Evolutionary conservation across 30 jellyfish, hydroid and myxozoan species (phyloP), one percentile per base, ranked within the genome.

Genomic region (Morbakka virulenta): DNA sequence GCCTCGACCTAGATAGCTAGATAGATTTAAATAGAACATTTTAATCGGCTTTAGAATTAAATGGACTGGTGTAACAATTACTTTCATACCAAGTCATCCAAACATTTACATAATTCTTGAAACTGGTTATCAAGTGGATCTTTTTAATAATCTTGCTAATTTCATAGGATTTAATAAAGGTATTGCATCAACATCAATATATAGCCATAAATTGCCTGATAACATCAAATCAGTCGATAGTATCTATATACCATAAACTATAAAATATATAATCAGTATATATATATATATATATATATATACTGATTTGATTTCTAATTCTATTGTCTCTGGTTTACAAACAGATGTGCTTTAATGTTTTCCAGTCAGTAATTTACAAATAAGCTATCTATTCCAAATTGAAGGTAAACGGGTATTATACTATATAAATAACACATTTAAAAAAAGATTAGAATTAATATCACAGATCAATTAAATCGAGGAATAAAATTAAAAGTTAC

Each of bases 161-260:
- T 67, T 67, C 3, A n/a, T n/a, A 9, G 68, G 79, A 9, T 67
- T 67, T 67, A 33, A 67, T 67, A 67, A 31, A 67, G 48, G 6
- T 28, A 67, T 31, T 32, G 3, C 35, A 67, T 31, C 79, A 4
- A 22, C 52, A 3, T n/a, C 69, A 17, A 33, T 24, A 21, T 28
- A n/a, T 29, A 32, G 79, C 21, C 4, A n/a, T 67, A 31, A 64
- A 26, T 28, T 64, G 31, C 76, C 79, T 67, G 67, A 67, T 67
- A 67, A 31, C 4, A 67, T 32, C 25, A 3, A 64, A 67, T 67
- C 79, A n/a, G 79, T 67, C 20, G 79, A 67, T 32, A 32, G 12
- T 67, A 31, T 67, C 68, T 11, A 4, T 32, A 67, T 67, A 4
- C 79, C 32, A 31, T 4, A 62, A n/a, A n/a, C n/a, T n/a, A n/a